Base-by-base conservation (phyloP, 2,888 invertebrate species). In the Netelia fuscicornis region DNA sequence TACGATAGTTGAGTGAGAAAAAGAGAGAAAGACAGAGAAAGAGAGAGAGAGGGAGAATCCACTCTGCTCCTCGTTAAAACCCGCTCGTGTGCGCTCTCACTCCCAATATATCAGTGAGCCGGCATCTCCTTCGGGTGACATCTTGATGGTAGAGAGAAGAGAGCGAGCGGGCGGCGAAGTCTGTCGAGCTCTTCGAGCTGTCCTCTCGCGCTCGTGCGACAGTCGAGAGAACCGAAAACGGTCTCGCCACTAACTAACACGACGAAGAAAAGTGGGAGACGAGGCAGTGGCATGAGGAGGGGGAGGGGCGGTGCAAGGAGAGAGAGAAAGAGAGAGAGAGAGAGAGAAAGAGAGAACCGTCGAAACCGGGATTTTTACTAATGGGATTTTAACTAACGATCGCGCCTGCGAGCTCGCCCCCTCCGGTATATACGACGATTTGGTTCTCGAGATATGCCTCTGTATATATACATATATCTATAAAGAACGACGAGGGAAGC, bases 301-400 rank as follows among this genome's bases (percentile, higher is more conserved):
- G 60, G 52, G 44, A 52, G 48, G 56, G 72, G 48, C 48, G 58
- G 77, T 65, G 37, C 37, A 72, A 62, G 11, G 30, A 60, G 58
- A 30, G 56, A 54, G 64, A 44, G 44, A 54, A n/a, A 54, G 23
- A 52, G 48, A 13, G 37, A 62, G 23, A 52, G 48, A 13, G 37
- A 62, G 48, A 37, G 58, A 56, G 54, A 56, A 17, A 65, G 56
- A 25, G 65, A n/a, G 71, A 48, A 90, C 71, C 60, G 52, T 44
- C 77, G 65, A 90, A 92, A 90, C 89, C 89, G 89, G 88, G 88
- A 89, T 91, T 91, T 90, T 85, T 88, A 89, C 91, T 92, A 93
- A 93, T 92, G 91, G 92, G 90, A 91, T 91, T 92, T 93, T 91
- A 92, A 93, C 91, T 90, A 91, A 92, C 91, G 91, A 91, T 90